Base-by-base conservation (phyloP, 2,888 invertebrate species). In the Protophormia terraenovae region DNA sequence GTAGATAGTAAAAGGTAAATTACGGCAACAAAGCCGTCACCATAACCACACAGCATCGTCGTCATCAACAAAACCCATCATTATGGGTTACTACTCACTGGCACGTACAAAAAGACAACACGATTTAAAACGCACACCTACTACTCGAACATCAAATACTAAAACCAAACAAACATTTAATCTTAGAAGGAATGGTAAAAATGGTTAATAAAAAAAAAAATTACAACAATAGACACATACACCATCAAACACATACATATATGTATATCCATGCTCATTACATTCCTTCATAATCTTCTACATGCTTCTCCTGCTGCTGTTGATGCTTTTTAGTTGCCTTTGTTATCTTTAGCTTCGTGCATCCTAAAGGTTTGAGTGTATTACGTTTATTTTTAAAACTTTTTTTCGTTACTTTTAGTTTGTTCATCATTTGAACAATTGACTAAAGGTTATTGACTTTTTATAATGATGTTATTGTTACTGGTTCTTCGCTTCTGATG, bases 401-500 rank as follows among this genome's bases (percentile, higher is more conserved):
- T 41, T 58, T 80, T 16, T 66, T 27, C 27, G 10, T 81, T 29
- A n/a, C n/a, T 60, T 38, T 45, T 41, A 69, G 32, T 62, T 75
- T 76, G 50, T 77, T 81, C 67, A 75, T 78, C 69, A 82, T 55
- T 69, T 62, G 66, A 77, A 75, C 79, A 77, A 81, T 75, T 71
- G 69, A 50, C 75, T 62, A 73, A 64, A 81, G 85, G 85, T 85
- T 82, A 82, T 85, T 85, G 85, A 78, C 85, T 85, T 82, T 73
- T 32, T 78, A 55, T 85, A 85, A 85, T 78, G 82, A 85, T 85
- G 85, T 82, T 85, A 82, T 85, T 85, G 78, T 85, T 85, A 69
- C 73, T 62, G 73, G 41, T 55, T 45, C 19, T 76, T 29, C 64
- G 69, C 60, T 71, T n/a, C 69, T 79, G 69, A 50, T 62, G 29